Conservation (phyloP, 2,113 vertebrate species). For the Gallinago jamesoni region DNA sequence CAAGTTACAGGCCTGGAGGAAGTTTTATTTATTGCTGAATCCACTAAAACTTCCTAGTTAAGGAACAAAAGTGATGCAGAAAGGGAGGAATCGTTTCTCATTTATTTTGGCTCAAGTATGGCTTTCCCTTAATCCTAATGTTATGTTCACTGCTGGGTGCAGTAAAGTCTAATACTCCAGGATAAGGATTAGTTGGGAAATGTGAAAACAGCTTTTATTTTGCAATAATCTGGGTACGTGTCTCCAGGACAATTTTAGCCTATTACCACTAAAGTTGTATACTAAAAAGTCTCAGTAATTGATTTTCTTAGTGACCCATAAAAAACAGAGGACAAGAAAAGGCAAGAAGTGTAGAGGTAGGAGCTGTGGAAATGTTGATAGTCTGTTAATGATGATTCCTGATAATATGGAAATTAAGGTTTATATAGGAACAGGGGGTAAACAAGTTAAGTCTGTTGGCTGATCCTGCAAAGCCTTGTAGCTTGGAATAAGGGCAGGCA, state of each 20-base stretch:
- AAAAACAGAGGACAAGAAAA: neutral
- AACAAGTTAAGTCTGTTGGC: neutral
- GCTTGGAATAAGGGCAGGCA: neutral
- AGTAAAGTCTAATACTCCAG: neutral
- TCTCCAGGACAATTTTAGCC: neutral
- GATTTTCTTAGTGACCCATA: neutral
- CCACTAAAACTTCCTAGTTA: neutral
- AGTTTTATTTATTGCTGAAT: neutral
- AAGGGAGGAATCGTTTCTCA: rapidly evolving
- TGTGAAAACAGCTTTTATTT: neutral
- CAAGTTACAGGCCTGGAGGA: neutral
- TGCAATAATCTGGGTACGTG: neutral
- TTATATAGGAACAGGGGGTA: neutral
- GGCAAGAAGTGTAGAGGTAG: neutral
- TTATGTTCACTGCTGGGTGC: neutral
- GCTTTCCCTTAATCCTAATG: neutral
- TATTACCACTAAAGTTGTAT: neutral
- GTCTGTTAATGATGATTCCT: neutral
- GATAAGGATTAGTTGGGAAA: neutral
- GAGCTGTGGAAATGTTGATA: neutral
- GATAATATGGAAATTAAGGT: neutral
- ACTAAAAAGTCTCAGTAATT: neutral
- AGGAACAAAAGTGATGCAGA: neutral
- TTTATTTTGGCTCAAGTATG: neutral
- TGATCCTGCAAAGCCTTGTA: neutral